Percentiles rank a stretch among this genome's conserved stretches.
These are phyloP conservation scores for Cyclina sinensis DNA, from an alignment of 1,140 invertebrate species.

Conservation along the genomic window DNA sequence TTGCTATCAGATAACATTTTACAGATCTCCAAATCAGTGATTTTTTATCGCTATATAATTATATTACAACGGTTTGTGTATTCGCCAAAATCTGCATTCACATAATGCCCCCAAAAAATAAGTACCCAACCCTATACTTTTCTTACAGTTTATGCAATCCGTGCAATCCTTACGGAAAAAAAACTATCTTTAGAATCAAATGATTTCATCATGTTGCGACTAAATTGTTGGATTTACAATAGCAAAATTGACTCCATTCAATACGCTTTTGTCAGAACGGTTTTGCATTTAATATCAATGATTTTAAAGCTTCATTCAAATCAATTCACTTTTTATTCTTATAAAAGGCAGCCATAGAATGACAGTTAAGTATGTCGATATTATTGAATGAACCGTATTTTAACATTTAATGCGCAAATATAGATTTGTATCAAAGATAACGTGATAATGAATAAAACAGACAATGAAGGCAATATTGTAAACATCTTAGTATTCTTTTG, in stretches of 20 bases:
- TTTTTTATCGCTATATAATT: constrained; percentile 30
- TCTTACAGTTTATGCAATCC: neutral
- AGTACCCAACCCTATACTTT: neutral
- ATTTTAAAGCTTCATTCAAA: neutral
- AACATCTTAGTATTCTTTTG: neutral
- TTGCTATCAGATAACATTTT: neutral
- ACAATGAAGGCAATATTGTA: neutral
- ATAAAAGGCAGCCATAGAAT: neutral
- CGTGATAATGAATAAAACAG: neutral
- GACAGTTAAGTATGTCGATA: neutral
- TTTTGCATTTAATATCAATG: constrained; percentile 15
- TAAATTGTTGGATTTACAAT: constrained; percentile 13
- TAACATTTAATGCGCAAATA: no score
- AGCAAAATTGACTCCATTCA: neutral
- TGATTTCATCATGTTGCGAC: constrained; percentile 38
- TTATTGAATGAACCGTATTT: constrained; percentile 2
- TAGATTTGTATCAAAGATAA: neutral
- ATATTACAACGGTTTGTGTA: constrained; percentile 13
- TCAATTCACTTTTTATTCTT: constrained; percentile 22
- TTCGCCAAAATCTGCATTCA: neutral
- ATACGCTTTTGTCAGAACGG: no score
- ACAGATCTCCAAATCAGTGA: neutral
- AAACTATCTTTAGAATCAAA: neutral
- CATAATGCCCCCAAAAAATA: neutral
- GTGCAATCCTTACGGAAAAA: neutral